Base-by-base conservation (phyloP, 1,140 invertebrate genomes). In the Cotesia glomerata region DNA sequence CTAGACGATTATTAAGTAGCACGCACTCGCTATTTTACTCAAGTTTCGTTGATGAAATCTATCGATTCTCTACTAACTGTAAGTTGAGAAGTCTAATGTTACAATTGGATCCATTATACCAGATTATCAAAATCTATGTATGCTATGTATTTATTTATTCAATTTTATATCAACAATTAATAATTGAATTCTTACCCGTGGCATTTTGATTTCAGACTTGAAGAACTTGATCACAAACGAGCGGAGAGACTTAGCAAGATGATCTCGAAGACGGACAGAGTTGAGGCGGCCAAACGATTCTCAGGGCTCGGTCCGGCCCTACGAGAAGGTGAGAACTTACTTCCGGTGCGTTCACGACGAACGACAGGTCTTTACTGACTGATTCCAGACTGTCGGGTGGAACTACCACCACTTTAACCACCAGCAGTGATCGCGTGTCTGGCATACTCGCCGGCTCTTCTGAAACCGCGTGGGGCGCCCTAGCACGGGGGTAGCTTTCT, bases 351-450 rank as follows among this genome's bases (percentile, higher is more conserved):
- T 77, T 80, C 78, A 59, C 74, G 68, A 72, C 79, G 76, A 75
- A 75, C 74, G 79, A 61, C 73, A 77, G 77, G 80, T 77, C 80
- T 81, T 78, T 73, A 83, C 84, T 82, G 76, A 80, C 73, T 71
- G 74, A 16, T 67, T 45, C 36, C 70, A 70, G 26, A 74, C 16
- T 63, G 52, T 45, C 13, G 54, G 65, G 16, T 67, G 71, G 63
- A 74, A 71, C 74, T 75, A 71, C 73, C 75, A 45, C 69, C 68
- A 73, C 72, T 67, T 52, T n/a, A 54, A 67, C 73, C 75, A 66
- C 49, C 62, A 63, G 59, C 65, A 56, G 69, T 78, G 70, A 76
- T 75, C 76, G 80, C 75, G 74, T 78, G 75, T 77, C 75, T 69
- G 74, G 39, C 11, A 45, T 70, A 76, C 58, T 9, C 45, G 58